Base-by-base conservation (phyloP, 2,113 vertebrate genomes). In the Gymnocephalus cernua region DNA sequence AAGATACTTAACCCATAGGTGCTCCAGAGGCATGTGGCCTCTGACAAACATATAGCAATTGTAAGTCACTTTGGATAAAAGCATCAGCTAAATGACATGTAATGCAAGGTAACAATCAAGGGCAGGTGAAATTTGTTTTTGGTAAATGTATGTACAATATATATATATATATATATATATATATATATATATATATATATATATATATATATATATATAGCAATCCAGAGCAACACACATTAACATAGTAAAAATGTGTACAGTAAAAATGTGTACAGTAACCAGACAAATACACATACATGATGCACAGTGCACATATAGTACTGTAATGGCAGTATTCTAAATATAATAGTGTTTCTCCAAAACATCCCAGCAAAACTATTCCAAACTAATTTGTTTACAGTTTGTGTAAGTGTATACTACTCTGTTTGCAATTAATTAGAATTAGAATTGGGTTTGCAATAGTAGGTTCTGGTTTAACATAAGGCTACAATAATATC, bases 271-370 rank as follows among this genome's bases (percentile, higher is more conserved):
- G 2, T 56, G 48, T 13, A 32, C 3, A 47, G 21, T 12, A 50
- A 38, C 48, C 44, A 51, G 14, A 69, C 18, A 79, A 57, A 38
- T 38, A 38, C 23, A 79, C 18, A 50, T 18, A 65, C 12, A 66
- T 4, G 27, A 48, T 50, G 3, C 51, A 41, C 11, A 48, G 3
- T 6, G 23, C 35, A 51, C 13, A 61, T 54, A n/a, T 10, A 14
- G n/a, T 27, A 70, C 9, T 44, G n/a, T n/a, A 19, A 0, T 27
- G 18, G 29, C 18, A 65, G 38, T n/a, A 45, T 29, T 54, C n/a
- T 16, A 29, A 48, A 67, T 58, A 41, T 27, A 51, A 47, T 23
- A 25, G n/a, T 77, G 5, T 53, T 23, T 50, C 74, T 27, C 68
- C 4, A 57, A 65, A 38, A 27, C 9, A 41, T 27, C 23, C n/a